These are phyloP conservation scores for Spodoptera exigua DNA, from an alignment of 2,888 invertebrate species.

Conservation along the genomic window DNA sequence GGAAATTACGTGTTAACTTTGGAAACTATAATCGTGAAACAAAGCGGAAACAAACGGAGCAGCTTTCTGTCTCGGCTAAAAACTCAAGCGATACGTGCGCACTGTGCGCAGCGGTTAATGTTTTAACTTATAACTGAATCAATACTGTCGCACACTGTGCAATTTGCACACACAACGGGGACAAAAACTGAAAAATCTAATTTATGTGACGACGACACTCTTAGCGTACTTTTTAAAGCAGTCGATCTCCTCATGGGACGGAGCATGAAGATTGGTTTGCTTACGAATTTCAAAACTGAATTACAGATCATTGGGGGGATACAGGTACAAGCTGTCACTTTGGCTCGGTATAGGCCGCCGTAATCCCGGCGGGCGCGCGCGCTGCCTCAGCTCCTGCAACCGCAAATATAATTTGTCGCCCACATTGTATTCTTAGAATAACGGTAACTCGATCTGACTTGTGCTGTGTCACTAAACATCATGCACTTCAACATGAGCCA, in stretches of 20 bases:
- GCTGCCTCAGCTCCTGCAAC: conserved; percentile 44
- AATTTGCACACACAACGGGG: neutral
- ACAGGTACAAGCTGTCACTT: conserved; percentile 66
- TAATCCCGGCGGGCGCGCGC: conserved; percentile 58
- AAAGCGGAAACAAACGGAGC: conserved; percentile 3
- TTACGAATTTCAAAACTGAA: conserved; percentile 64
- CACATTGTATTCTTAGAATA: conserved; percentile 65
- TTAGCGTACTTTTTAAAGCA: conserved; percentile 31
- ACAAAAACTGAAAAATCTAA: conserved; percentile 25
- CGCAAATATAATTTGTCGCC: conserved; percentile 73
- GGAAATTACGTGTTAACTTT: conserved; percentile 15
- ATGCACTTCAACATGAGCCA: too few species aligned
- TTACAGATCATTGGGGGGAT: conserved; percentile 62
- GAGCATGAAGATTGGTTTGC: conserved; percentile 54
- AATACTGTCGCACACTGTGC: conserved; percentile 8
- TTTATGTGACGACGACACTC: conserved; percentile 28
- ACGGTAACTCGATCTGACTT: conserved; percentile 59
- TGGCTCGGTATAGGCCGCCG: conserved; percentile 50
- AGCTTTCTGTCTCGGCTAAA: neutral
- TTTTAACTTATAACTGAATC: conserved; percentile 11
- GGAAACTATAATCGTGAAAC: neutral
- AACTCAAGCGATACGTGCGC: conserved; percentile 1
- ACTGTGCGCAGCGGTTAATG: conserved; percentile 13
- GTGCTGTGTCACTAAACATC: conserved; percentile 7
- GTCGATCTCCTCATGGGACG: conserved; percentile 35